These are phyloP conservation scores for Oreocharis arfaki DNA, from an alignment of 2,113 vertebrate species.

Conservation along the genomic window DNA sequence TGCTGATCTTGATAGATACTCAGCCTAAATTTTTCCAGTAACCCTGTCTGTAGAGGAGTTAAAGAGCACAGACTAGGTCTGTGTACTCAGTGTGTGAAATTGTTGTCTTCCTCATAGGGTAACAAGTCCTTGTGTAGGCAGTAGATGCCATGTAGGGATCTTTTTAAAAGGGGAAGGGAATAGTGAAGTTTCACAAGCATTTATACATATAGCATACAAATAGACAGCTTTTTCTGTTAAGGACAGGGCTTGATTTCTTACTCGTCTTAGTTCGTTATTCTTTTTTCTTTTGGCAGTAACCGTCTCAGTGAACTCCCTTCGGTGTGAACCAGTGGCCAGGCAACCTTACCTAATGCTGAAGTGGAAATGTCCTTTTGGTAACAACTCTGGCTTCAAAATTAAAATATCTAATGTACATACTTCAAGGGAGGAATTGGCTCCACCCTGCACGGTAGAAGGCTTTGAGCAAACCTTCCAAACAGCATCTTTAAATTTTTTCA, in stretches of 20 bases:
- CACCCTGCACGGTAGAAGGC: neutral
- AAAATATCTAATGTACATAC: neutral
- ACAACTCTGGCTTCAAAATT: slow-evolving; percentile 53
- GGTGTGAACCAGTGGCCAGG: slow-evolving; percentile 47
- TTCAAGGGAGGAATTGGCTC: fast-evolving
- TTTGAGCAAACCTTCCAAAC: neutral
- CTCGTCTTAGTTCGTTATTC: neutral
- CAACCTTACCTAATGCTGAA: slow-evolving; percentile 61
- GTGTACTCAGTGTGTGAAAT: neutral
- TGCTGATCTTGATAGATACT: neutral
- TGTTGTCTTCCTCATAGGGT: neutral
- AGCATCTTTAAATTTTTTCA: slow-evolving; percentile 60
- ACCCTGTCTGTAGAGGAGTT: neutral
- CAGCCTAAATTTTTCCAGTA: neutral
- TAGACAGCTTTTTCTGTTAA: neutral
- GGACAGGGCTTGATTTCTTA: neutral
- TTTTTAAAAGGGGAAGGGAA: neutral
- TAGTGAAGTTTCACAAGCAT: neutral
- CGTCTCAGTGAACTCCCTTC: slow-evolving; percentile 59
- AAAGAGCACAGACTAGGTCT: neutral
- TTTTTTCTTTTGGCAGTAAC: slow-evolving; percentile 28
- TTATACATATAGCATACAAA: neutral
- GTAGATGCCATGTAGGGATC: neutral
- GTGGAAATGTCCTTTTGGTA: slow-evolving; percentile 74
- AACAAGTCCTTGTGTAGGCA: neutral